Evolutionary conservation across 2,888 invertebrate species (phyloP).

Genomic region (Coenonympha glycerion): DNA sequence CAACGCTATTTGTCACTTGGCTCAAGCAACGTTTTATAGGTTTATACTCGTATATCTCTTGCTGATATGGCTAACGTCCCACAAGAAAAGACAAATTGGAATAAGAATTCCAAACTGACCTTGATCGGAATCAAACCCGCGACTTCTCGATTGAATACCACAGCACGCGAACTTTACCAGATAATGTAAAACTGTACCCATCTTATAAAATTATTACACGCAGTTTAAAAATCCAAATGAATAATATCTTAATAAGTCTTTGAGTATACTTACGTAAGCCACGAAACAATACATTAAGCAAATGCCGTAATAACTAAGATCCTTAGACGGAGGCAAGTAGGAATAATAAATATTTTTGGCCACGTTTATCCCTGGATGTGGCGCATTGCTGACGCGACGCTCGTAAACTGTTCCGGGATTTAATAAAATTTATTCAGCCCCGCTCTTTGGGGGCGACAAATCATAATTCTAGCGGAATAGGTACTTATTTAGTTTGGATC

Average conservation of each 20-base stretch:
- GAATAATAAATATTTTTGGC: slow-evolving; percentile 10
- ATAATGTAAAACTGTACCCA: too few relatives aligned
- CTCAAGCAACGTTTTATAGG: too few relatives aligned
- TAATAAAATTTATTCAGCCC: slow-evolving; percentile 72
- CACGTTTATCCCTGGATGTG: slow-evolving; percentile 38
- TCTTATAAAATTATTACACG: too few relatives aligned
- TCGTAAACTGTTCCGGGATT: slow-evolving; percentile 69
- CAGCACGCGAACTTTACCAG: too few relatives aligned
- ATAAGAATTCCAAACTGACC: too few relatives aligned
- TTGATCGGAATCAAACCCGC: too few relatives aligned
- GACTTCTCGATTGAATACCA: too few relatives aligned
- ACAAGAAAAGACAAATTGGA: too few relatives aligned
- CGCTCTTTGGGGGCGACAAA: slow-evolving; percentile 66
- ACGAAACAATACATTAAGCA: slow-evolving; percentile 1
- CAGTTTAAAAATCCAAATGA: too few relatives aligned
- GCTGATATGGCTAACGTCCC: too few relatives aligned
- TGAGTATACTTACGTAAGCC: neutral
- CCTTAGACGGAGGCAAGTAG: neutral
- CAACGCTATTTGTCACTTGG: too few relatives aligned
- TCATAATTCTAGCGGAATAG: slow-evolving; percentile 68
- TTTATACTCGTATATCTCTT: too few relatives aligned
- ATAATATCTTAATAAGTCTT: neutral
- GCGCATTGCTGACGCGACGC: slow-evolving; percentile 58
- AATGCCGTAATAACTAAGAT: slow-evolving; percentile 2
- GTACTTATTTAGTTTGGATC: slow-evolving; percentile 68